Base-by-base conservation (phyloP, 1,140 invertebrate genomes). In the Philopotamus ludificatus region DNA sequence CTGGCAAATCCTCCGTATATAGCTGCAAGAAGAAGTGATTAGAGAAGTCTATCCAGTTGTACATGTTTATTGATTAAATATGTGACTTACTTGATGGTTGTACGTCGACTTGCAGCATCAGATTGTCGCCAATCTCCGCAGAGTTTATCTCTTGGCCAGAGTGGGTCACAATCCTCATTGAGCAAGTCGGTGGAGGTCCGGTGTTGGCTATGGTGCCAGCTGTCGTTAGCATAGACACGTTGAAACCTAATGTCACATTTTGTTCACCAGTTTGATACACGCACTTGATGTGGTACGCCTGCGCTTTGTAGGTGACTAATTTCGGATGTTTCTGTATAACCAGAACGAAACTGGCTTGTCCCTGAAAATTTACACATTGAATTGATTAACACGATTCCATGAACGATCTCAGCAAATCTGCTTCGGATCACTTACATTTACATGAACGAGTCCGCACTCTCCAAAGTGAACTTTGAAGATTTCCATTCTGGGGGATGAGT, bases 321-420 rank as follows among this genome's bases (percentile, higher is more conserved):
- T 94, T 95, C 0, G 93, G 93, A 86, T 97, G 94, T 79, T 94
- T 95, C 73, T 96, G 94, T 73, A 97, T 94, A 8, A 97, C 93
- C 16, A 97, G 79, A 0, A 96, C 90, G 73, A 96, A 96, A 71
- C 91, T 92, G 10, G 94, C 94, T 74, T 94, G 86, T 45, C 94
- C 93, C 89, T 92, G 73, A 64, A 79, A 75, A 69, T 20, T 45
- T 61, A 51, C 20, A 15, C 12, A 63, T 61, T 42, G 25, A 53
- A 26, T 55, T 28, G 12, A 50, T 21, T 50, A 23, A 50, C 34
- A 8, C 7, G 34, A 39, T 39, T 8, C 7, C 34, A 39, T 39
- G 34, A 39, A 7, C n/a, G n/a, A n/a, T 39, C 34, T 8, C 34
- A 7, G 34, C 34, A 39, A 39, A 39, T 8, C 34, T 39, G 34